Percentiles rank a stretch among this genome's conserved stretches.
phyloP scores from a whole-genome alignment of 2,888 invertebrate species.

The Actias luna region DNA sequence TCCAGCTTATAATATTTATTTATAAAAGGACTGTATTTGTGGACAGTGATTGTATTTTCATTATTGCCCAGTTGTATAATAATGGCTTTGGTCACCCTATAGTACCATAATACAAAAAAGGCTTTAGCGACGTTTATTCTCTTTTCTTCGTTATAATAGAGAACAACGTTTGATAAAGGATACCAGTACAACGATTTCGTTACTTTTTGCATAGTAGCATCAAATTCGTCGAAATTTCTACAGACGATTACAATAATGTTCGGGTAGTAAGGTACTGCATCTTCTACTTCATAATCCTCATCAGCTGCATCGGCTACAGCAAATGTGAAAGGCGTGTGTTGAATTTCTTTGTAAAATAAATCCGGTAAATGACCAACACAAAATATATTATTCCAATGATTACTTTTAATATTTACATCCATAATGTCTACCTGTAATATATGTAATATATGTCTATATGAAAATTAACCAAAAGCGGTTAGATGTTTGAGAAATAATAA shows the following conservation, averaged over 20 bases:
- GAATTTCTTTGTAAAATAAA: slow-evolving; percentile 43
- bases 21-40: slow-evolving; percentile 52
- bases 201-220: slow-evolving; percentile 48
- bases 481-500: too few species aligned
- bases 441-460: neutral
- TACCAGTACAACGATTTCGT: slow-evolving; percentile 55
- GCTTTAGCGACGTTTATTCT: slow-evolving; percentile 44
- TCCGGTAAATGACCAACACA: slow-evolving; percentile 55
- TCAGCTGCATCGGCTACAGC: slow-evolving; percentile 40
- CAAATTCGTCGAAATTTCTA: slow-evolving; percentile 45
- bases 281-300: slow-evolving; percentile 47
- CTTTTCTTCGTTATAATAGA: slow-evolving; percentile 46
- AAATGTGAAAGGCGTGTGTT: slow-evolving; percentile 40
- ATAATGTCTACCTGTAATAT: slow-evolving; percentile 53
- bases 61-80: slow-evolving; percentile 50
- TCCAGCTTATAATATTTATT: slow-evolving; percentile 41
- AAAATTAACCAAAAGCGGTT: too few species aligned
- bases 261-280: slow-evolving; percentile 49
- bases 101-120: slow-evolving; percentile 62
- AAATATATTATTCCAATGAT: slow-evolving; percentile 58
- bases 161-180: slow-evolving; percentile 52
- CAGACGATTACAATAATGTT: slow-evolving; percentile 52
- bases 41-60: slow-evolving; percentile 35
- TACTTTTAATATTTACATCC: slow-evolving; percentile 45
- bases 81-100: slow-evolving; percentile 50